Evolutionary conservation across 2,797 vertebrate species (phyloP).

Genomic region (Thaleichthys pacificus): DNA sequence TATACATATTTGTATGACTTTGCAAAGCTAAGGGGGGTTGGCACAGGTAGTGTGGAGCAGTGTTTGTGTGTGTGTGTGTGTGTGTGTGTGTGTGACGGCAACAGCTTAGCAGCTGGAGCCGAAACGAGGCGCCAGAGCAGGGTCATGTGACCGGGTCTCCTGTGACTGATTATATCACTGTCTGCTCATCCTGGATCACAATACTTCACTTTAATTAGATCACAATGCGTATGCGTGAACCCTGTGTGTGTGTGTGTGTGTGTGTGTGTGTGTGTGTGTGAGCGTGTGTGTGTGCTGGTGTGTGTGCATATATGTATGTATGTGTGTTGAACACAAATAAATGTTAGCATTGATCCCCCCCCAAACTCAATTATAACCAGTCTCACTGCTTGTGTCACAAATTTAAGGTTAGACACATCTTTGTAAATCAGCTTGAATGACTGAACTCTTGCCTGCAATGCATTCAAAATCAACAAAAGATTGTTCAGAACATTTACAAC

Average conservation of each 20-base stretch:
- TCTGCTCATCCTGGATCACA: slow-evolving; percentile 21
- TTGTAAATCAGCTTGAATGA: neutral
- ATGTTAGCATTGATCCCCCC: neutral
- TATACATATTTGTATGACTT: too few relatives aligned
- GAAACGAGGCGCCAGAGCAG: neutral
- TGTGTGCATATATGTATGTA: neutral
- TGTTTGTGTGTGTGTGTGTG: neutral
- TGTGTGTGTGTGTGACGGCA: neutral
- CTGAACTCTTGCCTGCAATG: too few relatives aligned
- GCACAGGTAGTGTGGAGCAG: neutral
- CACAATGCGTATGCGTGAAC: slow-evolving; percentile 9
- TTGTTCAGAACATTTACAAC: too few relatives aligned
- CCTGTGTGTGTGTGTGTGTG: slow-evolving; percentile 2
- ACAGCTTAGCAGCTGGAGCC: neutral
- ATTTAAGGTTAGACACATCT: too few relatives aligned
- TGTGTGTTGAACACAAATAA: neutral
- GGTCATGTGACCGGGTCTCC: neutral
- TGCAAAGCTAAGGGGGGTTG: neutral
- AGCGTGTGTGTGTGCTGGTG: slow-evolving; percentile 3
- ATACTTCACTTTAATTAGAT: slow-evolving; percentile 27
- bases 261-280: neutral
- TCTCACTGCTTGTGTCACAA: neutral
- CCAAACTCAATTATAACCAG: neutral
- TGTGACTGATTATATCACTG: slow-evolving; percentile 28
- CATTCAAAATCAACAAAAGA: too few relatives aligned